Conservation (phyloP, 2,113 vertebrate genomes). For the Ptilorrhoa leucosticta region DNA sequence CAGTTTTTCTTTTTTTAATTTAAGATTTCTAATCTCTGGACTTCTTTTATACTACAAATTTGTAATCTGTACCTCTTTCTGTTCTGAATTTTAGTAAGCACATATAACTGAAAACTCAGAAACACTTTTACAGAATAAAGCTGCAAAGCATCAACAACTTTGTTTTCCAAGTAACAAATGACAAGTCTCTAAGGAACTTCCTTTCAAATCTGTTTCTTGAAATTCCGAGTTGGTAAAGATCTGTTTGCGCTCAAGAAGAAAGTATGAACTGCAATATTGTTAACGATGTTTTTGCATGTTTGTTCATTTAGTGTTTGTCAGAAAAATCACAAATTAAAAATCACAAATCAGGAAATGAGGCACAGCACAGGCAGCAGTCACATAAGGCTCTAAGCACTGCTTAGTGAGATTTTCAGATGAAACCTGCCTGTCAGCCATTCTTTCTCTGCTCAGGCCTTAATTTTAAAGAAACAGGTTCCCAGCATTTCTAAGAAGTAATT, state of each 20-base stretch:
- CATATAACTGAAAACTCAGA: background rate
- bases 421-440: background rate
- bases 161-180: constrained; percentile 53
- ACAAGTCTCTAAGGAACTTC: constrained; percentile 32
- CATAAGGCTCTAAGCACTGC: background rate
- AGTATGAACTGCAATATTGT: background rate
- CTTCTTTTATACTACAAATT: background rate
- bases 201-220: constrained; percentile 50
- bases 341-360: background rate
- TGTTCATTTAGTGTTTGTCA: background rate
- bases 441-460: background rate
- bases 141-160: constrained; percentile 46
- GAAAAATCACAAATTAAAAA: background rate
- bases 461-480: background rate
- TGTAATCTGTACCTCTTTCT: background rate
- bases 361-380: background rate
- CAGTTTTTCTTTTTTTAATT: background rate
- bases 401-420: background rate
- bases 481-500: background rate
- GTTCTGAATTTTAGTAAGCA: background rate
- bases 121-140: constrained; percentile 26
- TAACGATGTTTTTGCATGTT: background rate
- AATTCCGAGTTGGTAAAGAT: constrained; percentile 7
- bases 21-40: background rate
- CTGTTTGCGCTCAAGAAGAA: background rate